Evolutionary conservation across 2,888 invertebrate species (phyloP).

Genomic region (Cheilosia soror): DNA sequence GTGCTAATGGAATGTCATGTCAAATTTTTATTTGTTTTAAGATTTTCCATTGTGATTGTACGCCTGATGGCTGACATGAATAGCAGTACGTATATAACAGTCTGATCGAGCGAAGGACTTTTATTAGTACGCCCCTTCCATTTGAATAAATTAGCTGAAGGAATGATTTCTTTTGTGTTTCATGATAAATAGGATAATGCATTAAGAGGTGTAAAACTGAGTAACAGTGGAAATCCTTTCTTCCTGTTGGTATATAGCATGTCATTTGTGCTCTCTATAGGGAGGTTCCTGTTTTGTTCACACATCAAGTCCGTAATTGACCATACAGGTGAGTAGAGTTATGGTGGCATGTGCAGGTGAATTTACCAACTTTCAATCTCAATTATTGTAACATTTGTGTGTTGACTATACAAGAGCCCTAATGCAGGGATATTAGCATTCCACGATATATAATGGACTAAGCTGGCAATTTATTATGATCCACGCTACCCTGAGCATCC

Average conservation of each 20-base stretch:
- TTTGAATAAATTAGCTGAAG: constrained; percentile 57
- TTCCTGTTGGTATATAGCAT: constrained; percentile 36
- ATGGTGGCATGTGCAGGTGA: constrained; percentile 55
- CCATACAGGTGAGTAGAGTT: constrained; percentile 25
- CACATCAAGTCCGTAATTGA: constrained; percentile 64
- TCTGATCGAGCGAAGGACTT: constrained; percentile 77
- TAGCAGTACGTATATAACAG: neutral
- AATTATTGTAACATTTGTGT: constrained; percentile 70
- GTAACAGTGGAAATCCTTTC: constrained; percentile 59
- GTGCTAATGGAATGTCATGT: constrained; percentile 83
- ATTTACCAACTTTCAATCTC: constrained; percentile 45
- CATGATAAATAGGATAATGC: constrained; percentile 53
- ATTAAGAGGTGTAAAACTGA: constrained; percentile 46
- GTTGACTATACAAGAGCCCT: neutral
- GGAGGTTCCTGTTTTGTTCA: constrained; percentile 31
- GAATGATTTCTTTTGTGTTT: constrained; percentile 30
- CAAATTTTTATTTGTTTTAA: constrained; percentile 79
- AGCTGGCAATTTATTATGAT: constrained; percentile 59
- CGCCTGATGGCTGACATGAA: constrained; percentile 69
- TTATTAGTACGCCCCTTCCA: constrained; percentile 76
- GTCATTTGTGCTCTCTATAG: constrained; percentile 31
- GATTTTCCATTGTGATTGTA: constrained; percentile 77
- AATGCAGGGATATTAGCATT: constrained; percentile 20
- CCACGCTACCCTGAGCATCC: constrained; percentile 28
- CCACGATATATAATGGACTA: constrained; percentile 23